Base-by-base conservation (phyloP, 1,140 invertebrate genomes). In the Philotrypesis tridentata region DNA sequence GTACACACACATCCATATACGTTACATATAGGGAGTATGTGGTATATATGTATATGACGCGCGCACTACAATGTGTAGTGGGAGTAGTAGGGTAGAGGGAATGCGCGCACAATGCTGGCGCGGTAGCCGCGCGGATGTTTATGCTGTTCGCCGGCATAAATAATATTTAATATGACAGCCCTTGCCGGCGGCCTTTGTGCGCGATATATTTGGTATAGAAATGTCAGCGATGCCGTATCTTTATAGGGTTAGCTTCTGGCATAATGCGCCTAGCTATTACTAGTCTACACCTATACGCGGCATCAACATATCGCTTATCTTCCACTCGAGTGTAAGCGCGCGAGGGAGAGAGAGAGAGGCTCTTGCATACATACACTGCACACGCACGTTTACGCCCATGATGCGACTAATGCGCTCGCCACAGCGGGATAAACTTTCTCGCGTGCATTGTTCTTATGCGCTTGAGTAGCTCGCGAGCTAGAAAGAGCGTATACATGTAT, bases 101-200 rank as follows among this genome's bases (percentile, higher is more conserved):
- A 33, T 31, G 31, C 9, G 43, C 23, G 48, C 81, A 79, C 67
- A 84, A 81, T 80, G 67, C 82, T 73, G 25, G 65, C 79, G 80
- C 79, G 80, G 78, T 76, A 83, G 63, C 84, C 80, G 43, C 83
- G 82, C 4, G 83, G 79, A 87, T 89, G 85, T 85, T 88, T 88
- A 86, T 87, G 83, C 85, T 23, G 14, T 21, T 55, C 79, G 76
- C 55, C 82, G 37, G 86, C 87, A 91, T 91, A 91, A 91, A 91
- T 92, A 92, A 91, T 92, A 92, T 92, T 92, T 91, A 91, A 91
- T 92, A 92, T 91, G 90, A 91, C 90, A 89, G 25, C 21, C 33
- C 33, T 21, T 6, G 68, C 81, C 89, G 87, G 88, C 86, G 73
- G 83, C 68, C 85, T 87, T 85, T 86, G 85, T 84, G 85, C 86